Base-by-base conservation (phyloP, 2,113 vertebrate genomes). In the Narcine bancroftii region DNA sequence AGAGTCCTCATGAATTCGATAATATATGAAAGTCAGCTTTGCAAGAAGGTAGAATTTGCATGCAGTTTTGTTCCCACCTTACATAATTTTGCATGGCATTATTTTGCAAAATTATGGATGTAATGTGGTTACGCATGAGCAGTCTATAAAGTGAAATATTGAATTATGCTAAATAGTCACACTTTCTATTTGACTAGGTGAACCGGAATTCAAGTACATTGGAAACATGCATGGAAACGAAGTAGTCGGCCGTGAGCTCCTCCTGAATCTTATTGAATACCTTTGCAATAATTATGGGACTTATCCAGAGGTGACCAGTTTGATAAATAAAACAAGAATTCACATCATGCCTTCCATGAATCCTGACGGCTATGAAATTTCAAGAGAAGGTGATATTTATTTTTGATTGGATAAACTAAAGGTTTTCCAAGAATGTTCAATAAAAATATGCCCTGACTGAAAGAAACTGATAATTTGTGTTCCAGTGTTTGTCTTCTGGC, bases 261-360 rank as follows among this genome's bases (percentile, higher is more conserved):
- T 99, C 3, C 96, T 99, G 93, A 98, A 99, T 93, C 98, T 99
- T 93, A 99, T 99, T 0, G 98, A 99, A 95, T 99, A 98, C 93
- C 97, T 99, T 92, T 99, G 99, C 94, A 96, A 95, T 94, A 99
- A 99, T 95, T 99, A 97, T 1, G 98, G 97, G 71, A 97, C 95
- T 0, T 97, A 99, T 93, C 95, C 96, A 0, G 98, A 99, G 94
- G 97, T 99, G 94, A 98, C 98, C 0, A 92, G 96, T 92, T 93
- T 99, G 92, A 96, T 99, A 92, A 97, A 93, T 93, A 97, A 65
- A 93, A 99, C 98, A 0, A 97, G 99, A 92, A 99, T 99, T 94
- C 99, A 99, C 94, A 98, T 99, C 93, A 98, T 99, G 98, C 99
- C 99, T 0, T 99, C 98, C 1, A 99, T 99, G 98, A 99, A 99